These are phyloP conservation scores for Xylota sylvarum DNA, from an alignment of 2,888 invertebrate species.

Conservation along the genomic window DNA sequence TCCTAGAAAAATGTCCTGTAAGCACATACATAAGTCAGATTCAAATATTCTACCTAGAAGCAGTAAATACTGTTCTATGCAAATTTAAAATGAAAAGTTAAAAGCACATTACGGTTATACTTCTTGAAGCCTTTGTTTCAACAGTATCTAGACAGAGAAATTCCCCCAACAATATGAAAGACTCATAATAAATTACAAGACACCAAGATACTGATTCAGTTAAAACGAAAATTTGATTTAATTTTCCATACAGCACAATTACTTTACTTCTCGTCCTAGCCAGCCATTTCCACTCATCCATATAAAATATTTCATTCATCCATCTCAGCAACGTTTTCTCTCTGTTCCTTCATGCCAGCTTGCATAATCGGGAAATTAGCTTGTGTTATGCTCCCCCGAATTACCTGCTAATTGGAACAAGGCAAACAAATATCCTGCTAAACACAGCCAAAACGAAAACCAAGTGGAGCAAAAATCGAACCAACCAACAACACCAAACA, in stretches of 20 bases:
- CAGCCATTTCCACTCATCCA: constrained; percentile 13
- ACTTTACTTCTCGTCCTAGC: constrained; percentile 10
- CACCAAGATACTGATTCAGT: constrained; percentile 7
- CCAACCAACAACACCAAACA: constrained; percentile 22
- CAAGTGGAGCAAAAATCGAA: constrained; percentile 26
- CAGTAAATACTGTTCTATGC: no score
- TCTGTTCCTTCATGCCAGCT: constrained; percentile 23
- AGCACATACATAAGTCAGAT: no score
- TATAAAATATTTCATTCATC: constrained; percentile 23
- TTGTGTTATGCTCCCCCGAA: constrained; percentile 49
- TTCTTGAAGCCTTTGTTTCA: no score
- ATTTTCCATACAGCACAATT: constrained; percentile 15
- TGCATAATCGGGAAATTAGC: constrained; percentile 67
- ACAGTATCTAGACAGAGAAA: no score
- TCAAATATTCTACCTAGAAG: no score
- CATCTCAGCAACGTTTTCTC: background rate
- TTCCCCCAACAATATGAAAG: no score
- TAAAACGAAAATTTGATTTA: constrained; percentile 18
- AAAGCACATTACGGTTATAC: no score
- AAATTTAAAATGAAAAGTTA: no score
- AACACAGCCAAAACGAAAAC: background rate
- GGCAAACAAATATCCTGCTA: constrained; percentile 45
- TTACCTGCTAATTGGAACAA: constrained; percentile 72
- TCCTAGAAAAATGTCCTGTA: no score
- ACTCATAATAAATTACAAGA: background rate